A percentile compares a stretch with the other conserved stretches of the same genome.
phyloP scores from a whole-genome alignment of 2,888 invertebrate genomes.

The Chalcosyrphus nemorum region DNA sequence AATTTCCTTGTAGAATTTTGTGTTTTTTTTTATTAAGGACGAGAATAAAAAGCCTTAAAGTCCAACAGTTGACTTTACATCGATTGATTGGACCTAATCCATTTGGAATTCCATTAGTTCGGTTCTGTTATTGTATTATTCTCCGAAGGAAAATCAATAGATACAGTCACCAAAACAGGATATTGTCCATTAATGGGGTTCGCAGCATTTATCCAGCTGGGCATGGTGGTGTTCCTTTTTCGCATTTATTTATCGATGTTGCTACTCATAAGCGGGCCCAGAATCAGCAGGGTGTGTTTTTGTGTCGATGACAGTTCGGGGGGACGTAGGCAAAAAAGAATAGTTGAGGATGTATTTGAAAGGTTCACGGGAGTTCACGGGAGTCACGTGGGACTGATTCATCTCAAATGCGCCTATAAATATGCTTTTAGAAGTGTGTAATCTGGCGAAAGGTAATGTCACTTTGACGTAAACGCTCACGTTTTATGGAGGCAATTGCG shows the following conservation, averaged over 20 bases:
- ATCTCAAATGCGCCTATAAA: background rate
- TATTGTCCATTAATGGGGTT: conserved; percentile 5
- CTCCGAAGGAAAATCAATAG: background rate
- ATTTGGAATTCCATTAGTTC: conserved; percentile 17
- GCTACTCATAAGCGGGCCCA: too few species aligned
- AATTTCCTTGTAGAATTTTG: background rate
- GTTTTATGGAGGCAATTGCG: background rate
- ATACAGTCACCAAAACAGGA: background rate
- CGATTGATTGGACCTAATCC: conserved; percentile 6
- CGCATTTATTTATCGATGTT: background rate
- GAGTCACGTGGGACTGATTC: background rate
- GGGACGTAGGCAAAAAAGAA: too few species aligned
- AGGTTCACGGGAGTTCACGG: conserved; percentile 1
- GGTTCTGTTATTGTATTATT: conserved; percentile 3
- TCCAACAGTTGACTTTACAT: background rate
- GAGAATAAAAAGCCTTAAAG: background rate
- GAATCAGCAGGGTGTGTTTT: background rate
- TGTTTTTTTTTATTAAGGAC: background rate
- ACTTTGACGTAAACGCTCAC: background rate
- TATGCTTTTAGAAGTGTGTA: background rate
- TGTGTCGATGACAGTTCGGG: background rate
- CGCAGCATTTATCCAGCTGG: conserved; percentile 23
- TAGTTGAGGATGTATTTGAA: background rate
- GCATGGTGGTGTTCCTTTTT: background rate
- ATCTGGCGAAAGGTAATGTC: background rate